Percentiles rank a stretch among this genome's conserved stretches.
These are phyloP conservation scores for Tragulus kanchil DNA, from an alignment of 2,113 vertebrate genomes.

Conservation along the genomic window DNA sequence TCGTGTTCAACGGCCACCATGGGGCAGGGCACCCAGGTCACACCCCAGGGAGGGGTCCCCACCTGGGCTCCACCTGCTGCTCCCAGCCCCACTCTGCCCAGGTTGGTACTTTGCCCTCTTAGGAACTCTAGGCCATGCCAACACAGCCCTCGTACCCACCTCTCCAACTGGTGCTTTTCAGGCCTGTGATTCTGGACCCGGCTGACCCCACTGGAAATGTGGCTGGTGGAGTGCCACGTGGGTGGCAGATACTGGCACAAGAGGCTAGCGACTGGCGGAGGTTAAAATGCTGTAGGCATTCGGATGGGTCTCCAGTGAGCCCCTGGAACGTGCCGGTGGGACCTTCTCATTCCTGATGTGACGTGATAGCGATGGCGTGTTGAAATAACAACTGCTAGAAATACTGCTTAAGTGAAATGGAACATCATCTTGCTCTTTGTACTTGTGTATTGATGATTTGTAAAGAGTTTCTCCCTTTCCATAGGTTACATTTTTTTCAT, in stretches of 20 bases:
- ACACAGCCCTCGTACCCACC: neutral
- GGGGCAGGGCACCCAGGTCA: no score
- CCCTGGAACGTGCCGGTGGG: conserved; percentile 46
- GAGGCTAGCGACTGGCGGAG: neutral
- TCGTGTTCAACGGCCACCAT: rapidly evolving
- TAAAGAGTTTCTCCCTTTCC: neutral
- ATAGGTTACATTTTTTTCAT: neutral
- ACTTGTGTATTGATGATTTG: neutral
- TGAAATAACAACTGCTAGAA: neutral
- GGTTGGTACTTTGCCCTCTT: neutral
- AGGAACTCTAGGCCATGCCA: neutral
- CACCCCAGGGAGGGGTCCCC: neutral
- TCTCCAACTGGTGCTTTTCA: neutral
- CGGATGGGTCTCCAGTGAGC: neutral
- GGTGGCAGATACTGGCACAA: neutral
- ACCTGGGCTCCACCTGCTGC: neutral
- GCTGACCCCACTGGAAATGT: conserved; percentile 72
- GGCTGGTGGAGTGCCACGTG: rapidly evolving
- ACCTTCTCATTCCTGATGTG: neutral
- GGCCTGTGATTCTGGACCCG: conserved; percentile 78
- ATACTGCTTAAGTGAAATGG: neutral
- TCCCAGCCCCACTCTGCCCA: neutral
- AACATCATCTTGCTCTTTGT: neutral
- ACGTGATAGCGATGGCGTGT: neutral
- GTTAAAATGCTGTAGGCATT: neutral